Evolutionary conservation across 1,140 invertebrate species (phyloP), one percentile per base, ranked within the genome.

Genomic region (Littorina saxatilis): DNA sequence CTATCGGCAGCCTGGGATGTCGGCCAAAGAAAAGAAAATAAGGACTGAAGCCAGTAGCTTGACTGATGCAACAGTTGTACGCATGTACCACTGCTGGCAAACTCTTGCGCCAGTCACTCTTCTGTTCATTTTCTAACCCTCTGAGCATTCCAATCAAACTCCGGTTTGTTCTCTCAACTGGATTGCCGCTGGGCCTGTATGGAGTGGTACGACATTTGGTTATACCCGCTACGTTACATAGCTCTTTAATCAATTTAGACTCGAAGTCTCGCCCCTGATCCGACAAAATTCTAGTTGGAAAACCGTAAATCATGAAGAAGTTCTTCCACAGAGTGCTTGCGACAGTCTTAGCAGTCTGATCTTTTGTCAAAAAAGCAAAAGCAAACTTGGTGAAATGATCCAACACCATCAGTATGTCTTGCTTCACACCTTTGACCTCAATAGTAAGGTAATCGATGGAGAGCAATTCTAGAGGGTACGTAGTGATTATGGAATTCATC

Each of bases 141-240:
- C 84, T 63, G n/a, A 86, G 43, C 72, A 86, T 82, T 27, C 76
- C 40, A 2, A 80, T 17, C 2, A 87, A 72, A 11, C 52, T 83
- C 0, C 82, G 29, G 55, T 85, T 85, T n/a, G n/a, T n/a, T n/a
- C n/a, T n/a, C n/a, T n/a, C n/a, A n/a, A n/a, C n/a, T n/a, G n/a
- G n/a, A n/a, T 20, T 20, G 47, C 47, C 47, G 13, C 13, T 15
- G 13, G 47, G 47, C 13, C 23, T 11, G 47, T 1, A 52, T 15
- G 47, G 81, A 4, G 77, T 83, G 1, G 85, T 86, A 15, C 85
- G 2, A n/a, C 43, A 72, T 50, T 78, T 82, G 52, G 52, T 20
- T 40, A 72, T 77, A 32, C 79, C 76, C n/a, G 75, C 47, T 1
- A 86, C 40, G 4, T 82, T 73, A 43, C 77, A 86, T 17, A 83